phyloP scores from a whole-genome alignment of 2,888 invertebrate species.

The Electrophaes corylata region DNA sequence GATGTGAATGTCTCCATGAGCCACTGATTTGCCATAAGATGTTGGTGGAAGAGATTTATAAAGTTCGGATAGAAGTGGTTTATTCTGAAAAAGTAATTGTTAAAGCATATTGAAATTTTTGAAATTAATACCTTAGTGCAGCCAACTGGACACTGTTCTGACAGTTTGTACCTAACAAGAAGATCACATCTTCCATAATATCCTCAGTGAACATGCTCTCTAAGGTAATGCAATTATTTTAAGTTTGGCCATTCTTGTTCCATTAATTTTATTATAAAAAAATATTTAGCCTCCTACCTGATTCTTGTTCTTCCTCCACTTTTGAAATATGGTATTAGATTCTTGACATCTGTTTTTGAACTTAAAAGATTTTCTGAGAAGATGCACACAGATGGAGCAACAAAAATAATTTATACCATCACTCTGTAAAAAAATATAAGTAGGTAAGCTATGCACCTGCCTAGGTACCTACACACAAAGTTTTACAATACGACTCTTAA shows the following conservation, averaged over 20 bases:
- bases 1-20: constrained; percentile 4
- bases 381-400: constrained; percentile 15
- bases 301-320: constrained; percentile 28
- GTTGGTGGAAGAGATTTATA: constrained; percentile 16
- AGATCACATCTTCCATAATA: too few species aligned
- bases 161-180: too few species aligned
- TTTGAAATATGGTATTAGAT: constrained; percentile 22
- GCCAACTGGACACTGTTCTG: too few species aligned
- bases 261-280: too few species aligned
- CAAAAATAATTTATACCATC: constrained; percentile 12
- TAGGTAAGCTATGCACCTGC: neutral
- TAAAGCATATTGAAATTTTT: neutral
- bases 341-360: constrained; percentile 30
- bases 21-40: neutral
- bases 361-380: constrained; percentile 24
- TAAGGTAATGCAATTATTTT: too few species aligned
- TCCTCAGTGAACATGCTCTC: too few species aligned
- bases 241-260: too few species aligned
- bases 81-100: constrained; percentile 16
- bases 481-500: too few species aligned
- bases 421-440: constrained; percentile 12
- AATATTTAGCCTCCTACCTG: neutral
- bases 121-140: too few species aligned
- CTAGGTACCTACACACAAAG: neutral
- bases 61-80: constrained; percentile 7